A percentile compares a stretch with the other conserved stretches of the same genome.
Conservation (phyloP, 2,113 vertebrate species). For the Spea bombifrons region DNA sequence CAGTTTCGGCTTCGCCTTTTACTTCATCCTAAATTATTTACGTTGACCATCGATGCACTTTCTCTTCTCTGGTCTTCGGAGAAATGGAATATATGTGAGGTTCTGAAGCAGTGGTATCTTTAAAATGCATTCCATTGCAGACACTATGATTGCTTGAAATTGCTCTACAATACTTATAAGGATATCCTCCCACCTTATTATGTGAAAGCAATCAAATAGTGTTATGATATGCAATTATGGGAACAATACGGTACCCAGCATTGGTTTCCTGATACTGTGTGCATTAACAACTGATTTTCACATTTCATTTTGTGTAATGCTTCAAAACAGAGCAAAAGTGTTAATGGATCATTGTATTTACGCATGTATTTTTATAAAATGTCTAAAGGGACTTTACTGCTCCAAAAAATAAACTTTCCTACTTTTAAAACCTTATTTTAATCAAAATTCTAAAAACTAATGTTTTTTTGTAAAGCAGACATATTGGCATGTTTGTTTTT, state of each 20-base stretch:
- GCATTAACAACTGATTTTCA: constrained; percentile 7
- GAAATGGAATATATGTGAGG: constrained; percentile 32
- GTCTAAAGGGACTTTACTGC: neutral
- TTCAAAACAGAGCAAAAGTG: constrained; percentile 1
- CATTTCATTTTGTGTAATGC: constrained; percentile 17
- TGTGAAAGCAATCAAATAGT: constrained; percentile 36
- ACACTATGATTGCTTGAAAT: constrained; percentile 38
- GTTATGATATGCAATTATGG: constrained; percentile 28
- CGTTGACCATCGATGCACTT: constrained; percentile 14
- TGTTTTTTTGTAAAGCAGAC: too few species aligned
- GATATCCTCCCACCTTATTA: constrained; percentile 35
- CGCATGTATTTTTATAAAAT: neutral
- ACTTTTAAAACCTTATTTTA: too few species aligned
- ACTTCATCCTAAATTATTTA: constrained; percentile 15
- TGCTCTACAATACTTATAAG: constrained; percentile 21
- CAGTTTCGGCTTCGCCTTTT: neutral
- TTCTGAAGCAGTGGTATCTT: constrained; percentile 17
- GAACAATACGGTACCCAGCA: constrained; percentile 22
- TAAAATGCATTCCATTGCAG: constrained; percentile 32
- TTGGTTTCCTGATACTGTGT: constrained; percentile 5
- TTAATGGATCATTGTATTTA: neutral
- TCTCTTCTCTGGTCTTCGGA: constrained; percentile 7
- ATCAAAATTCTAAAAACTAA: too few species aligned
- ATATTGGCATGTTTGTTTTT: too few species aligned
- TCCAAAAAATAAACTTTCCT: too few species aligned